These are phyloP conservation scores for Drosophila pseudotalamancana DNA, from an alignment of 2,888 invertebrate species.

Conservation along the genomic window DNA sequence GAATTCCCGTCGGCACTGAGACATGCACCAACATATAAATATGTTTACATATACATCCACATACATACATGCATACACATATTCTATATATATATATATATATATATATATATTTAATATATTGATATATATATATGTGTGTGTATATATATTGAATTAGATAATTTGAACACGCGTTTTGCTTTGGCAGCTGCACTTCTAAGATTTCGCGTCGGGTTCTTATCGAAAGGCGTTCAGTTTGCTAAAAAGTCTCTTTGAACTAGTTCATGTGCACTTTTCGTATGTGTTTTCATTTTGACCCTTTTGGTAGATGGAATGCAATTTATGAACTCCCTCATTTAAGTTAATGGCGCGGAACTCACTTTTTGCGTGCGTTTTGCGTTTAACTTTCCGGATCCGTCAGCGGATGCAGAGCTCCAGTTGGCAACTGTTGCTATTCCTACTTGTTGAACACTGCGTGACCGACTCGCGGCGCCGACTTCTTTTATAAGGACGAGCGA, in stretches of 20 bases:
- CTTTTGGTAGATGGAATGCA: background rate
- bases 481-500: conserved; percentile 80
- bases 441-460: conserved; percentile 84
- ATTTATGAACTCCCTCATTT: background rate
- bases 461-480: conserved; percentile 64
- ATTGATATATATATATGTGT: background rate
- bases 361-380: conserved; percentile 17
- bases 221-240: background rate
- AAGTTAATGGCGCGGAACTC: conserved; percentile 23
- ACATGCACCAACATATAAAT: conserved; percentile 1
- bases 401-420: background rate
- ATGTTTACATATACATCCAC: background rate
- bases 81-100: background rate
- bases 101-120: background rate
- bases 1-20: background rate
- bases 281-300: background rate
- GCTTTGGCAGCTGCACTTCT: conserved; percentile 61
- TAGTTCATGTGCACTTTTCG: background rate
- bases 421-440: conserved; percentile 78
- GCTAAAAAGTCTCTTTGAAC: background rate
- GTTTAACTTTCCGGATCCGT: conserved; percentile 15
- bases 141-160: background rate
- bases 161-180: conserved; percentile 21
- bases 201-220: conserved; percentile 59
- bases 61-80: background rate